Evolutionary conservation across 2,888 invertebrate species (phyloP).

Genomic region (Tillus elongatus): DNA sequence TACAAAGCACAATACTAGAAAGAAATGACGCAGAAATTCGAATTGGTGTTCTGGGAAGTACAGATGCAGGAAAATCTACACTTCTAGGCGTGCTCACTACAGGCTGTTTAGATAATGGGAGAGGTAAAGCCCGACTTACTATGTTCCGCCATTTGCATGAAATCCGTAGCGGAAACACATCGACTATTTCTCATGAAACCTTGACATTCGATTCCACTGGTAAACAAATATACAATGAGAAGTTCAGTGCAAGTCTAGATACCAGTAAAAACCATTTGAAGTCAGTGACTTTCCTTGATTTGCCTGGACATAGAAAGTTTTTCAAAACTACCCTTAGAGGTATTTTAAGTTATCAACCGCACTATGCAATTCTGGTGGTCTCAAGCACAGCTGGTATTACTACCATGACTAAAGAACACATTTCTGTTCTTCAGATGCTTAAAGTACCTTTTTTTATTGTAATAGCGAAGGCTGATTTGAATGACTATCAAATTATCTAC

Average conservation of each 20-base stretch:
- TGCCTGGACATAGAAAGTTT: conserved; percentile 2
- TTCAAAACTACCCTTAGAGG: background rate
- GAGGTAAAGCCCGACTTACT: background rate
- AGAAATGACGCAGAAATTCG: background rate
- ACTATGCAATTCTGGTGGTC: background rate
- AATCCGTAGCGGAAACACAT: background rate
- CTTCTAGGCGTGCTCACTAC: background rate
- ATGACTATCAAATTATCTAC: background rate
- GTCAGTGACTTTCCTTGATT: background rate
- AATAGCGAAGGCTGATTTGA: background rate
- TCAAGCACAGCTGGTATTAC: background rate
- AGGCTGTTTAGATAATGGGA: background rate
- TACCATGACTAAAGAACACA: background rate
- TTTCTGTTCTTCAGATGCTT: background rate
- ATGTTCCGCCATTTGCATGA: background rate
- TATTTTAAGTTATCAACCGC: background rate
- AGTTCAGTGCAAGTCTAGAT: background rate
- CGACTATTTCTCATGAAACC: background rate
- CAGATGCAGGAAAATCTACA: conserved; percentile 1
- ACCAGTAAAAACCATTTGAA: background rate
- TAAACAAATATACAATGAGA: background rate
- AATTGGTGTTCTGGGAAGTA: background rate
- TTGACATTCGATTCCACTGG: background rate
- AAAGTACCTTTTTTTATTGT: background rate
- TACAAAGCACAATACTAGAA: background rate